These are phyloP conservation scores for Myotis lucifugus DNA, from an alignment of 2,113 vertebrate species.

Conservation along the genomic window DNA sequence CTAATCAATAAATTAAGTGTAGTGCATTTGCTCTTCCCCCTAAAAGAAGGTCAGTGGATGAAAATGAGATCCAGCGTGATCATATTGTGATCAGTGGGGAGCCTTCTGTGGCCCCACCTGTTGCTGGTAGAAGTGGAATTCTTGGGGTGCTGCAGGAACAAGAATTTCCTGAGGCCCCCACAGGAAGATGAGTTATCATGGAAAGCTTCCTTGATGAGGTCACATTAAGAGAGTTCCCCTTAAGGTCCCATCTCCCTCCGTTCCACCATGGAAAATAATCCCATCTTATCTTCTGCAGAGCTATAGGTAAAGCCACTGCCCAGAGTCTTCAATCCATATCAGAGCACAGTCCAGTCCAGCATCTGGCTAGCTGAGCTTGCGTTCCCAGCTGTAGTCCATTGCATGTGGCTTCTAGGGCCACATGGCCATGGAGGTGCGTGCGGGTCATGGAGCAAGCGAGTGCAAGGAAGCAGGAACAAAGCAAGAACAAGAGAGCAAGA, in stretches of 20 bases:
- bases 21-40: neutral
- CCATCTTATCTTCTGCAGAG: neutral
- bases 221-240: neutral
- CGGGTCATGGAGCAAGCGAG: neutral
- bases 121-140: neutral
- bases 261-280: neutral
- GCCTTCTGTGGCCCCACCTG: neutral
- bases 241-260: neutral
- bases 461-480: neutral
- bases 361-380: neutral
- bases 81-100: neutral
- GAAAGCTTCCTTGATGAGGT: neutral
- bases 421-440: neutral
- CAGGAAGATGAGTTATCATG: neutral
- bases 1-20: constrained; percentile 13
- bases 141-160: neutral
- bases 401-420: neutral
- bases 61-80: constrained; percentile 16
- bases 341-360: neutral
- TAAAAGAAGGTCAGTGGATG: constrained; percentile 18
- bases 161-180: neutral
- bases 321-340: neutral
- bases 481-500: neutral
- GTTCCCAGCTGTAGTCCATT: neutral
- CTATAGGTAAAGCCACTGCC: neutral